Conservation (phyloP, 2,113 vertebrate genomes). For the Paradisaea rubra region DNA sequence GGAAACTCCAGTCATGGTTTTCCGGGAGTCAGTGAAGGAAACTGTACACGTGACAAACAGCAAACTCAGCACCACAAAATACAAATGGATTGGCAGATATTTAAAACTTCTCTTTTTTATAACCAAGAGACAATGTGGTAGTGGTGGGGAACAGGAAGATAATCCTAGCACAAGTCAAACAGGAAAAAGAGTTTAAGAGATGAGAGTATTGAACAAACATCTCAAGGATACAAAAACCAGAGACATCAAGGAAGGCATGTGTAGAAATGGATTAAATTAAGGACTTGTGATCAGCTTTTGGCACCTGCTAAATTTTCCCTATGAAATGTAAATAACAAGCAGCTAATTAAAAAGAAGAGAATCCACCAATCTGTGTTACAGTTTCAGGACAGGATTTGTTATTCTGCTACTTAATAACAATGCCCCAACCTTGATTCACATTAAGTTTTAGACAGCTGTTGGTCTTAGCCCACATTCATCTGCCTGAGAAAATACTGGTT, state of each 20-base stretch:
- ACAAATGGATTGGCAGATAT: not conserved
- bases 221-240: not conserved
- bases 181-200: not conserved
- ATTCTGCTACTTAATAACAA: not conserved
- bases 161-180: not conserved
- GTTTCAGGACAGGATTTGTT: not conserved
- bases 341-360: not conserved
- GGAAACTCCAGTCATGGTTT: not conserved
- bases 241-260: not conserved
- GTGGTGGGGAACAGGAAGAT: not conserved
- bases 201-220: not conserved
- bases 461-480: not conserved
- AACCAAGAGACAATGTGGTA: not conserved
- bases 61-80: not conserved
- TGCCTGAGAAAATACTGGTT: not conserved
- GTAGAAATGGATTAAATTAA: not conserved
- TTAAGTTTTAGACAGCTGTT: not conserved
- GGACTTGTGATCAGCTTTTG: not conserved
- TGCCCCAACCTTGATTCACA: not conserved
- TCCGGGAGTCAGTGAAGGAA: not conserved
- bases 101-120: not conserved
- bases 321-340: not conserved
- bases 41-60: not conserved
- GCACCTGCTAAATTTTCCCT: not conserved
- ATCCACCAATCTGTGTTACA: not conserved